Evolutionary conservation across 2,797 vertebrate species (phyloP).

Genomic region (Alfaro cultratus): DNA sequence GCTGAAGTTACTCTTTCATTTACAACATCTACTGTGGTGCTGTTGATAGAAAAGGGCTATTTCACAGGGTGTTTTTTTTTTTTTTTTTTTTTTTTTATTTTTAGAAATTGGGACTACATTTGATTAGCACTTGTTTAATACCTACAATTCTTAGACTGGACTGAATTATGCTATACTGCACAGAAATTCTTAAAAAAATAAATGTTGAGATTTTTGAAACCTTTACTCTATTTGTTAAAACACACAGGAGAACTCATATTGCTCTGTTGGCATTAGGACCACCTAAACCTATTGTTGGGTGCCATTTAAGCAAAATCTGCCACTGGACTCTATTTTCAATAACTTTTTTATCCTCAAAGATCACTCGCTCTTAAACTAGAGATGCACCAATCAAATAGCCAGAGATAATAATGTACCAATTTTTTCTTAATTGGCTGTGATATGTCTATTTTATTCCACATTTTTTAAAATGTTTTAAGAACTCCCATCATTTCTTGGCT

Average conservation of each 20-base stretch:
- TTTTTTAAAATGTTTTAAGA: neutral
- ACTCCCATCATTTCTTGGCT: neutral
- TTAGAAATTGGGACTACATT: neutral
- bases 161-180: constrained; percentile 2
- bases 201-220: neutral
- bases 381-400: neutral
- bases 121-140: neutral
- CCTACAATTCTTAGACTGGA: neutral
- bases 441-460: no score
- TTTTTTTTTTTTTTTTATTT: neutral
- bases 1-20: neutral
- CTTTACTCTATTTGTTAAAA: neutral
- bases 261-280: neutral
- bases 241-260: neutral
- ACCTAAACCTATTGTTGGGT: neutral
- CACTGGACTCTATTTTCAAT: neutral
- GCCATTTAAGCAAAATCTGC: neutral
- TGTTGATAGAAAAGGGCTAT: neutral
- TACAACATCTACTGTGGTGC: neutral
- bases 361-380: neutral
- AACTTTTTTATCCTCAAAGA: neutral
- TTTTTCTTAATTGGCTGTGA: neutral
- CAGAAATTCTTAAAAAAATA: neutral
- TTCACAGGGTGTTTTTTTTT: neutral
- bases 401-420: neutral